Conservation (phyloP, 92 coral and sea anemone genomes). For the Palythoa grandis region DNA sequence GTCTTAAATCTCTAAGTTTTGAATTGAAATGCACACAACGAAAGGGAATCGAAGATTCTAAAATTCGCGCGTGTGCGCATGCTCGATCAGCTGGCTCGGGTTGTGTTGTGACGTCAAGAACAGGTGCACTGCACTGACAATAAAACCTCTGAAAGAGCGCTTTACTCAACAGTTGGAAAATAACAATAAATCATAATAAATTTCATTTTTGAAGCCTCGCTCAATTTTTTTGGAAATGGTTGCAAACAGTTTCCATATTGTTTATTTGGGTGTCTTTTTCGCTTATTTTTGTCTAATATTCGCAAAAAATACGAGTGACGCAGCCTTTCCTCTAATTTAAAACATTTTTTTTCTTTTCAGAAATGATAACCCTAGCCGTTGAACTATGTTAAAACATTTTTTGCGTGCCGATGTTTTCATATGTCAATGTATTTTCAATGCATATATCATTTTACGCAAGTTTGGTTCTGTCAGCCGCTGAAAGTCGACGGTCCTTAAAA, state of each 20-base stretch:
- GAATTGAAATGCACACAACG: slow-evolving; percentile 23
- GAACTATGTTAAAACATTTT: not conserved
- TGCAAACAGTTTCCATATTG: not conserved
- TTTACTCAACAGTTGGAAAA: not conserved
- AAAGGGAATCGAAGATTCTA: slow-evolving; percentile 21
- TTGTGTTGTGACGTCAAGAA: slow-evolving; percentile 37
- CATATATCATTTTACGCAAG: not conserved
- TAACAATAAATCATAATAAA: not conserved
- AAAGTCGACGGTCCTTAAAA: not conserved
- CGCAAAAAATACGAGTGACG: too few species aligned
- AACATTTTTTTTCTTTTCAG: not conserved
- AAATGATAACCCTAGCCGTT: not conserved
- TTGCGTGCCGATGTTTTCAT: not conserved
- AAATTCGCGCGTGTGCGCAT: slow-evolving; percentile 30
- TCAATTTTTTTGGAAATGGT: not conserved
- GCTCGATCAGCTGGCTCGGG: slow-evolving; percentile 25
- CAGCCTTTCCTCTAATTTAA: not conserved
- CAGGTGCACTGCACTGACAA: slow-evolving; percentile 38
- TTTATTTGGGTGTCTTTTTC: not conserved
- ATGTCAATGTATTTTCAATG: not conserved
- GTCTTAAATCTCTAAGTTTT: not conserved
- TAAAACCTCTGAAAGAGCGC: not conserved
- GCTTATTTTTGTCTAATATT: too few species aligned
- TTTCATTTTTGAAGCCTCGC: too few species aligned
- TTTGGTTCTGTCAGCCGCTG: not conserved